Conservation (phyloP, 2,888 invertebrate genomes). For the Argyresthia albistria region DNA sequence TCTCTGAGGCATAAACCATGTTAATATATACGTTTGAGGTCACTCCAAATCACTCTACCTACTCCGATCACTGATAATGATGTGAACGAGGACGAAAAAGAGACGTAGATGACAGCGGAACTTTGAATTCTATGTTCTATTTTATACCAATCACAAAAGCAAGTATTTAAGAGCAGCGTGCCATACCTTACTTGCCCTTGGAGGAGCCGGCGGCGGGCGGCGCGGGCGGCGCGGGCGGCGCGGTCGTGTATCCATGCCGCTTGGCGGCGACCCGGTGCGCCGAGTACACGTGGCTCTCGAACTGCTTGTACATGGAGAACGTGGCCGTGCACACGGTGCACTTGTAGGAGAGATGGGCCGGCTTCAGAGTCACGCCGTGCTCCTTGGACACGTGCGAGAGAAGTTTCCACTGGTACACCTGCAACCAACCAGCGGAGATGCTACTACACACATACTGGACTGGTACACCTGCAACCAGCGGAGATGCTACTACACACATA, state of each 20-base stretch:
- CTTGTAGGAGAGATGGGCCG: conserved; percentile 94
- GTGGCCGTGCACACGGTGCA: conserved; percentile 96
- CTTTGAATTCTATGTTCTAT: too few relatives aligned
- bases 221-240: conserved; percentile 74
- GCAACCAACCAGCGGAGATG: conserved; percentile 20
- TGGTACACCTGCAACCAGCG: conserved; percentile 71
- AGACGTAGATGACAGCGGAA: too few relatives aligned
- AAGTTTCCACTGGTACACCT: conserved; percentile 95
- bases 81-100: too few relatives aligned
- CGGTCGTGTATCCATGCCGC: conserved; percentile 65
- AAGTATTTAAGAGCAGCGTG: too few relatives aligned
- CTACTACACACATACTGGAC: too few relatives aligned
- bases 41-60: too few relatives aligned
- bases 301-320: conserved; percentile 95
- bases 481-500: too few relatives aligned
- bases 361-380: conserved; percentile 92
- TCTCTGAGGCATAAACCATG: too few relatives aligned
- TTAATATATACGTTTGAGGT: too few relatives aligned
- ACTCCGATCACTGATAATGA: too few relatives aligned
- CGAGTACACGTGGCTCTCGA: conserved; percentile 94
- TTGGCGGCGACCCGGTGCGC: conserved; percentile 93
- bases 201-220: conserved; percentile 61
- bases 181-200: conserved; percentile 9
- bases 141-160: too few relatives aligned
- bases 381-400: conserved; percentile 93